phyloP scores from a whole-genome alignment of 2,888 invertebrate genomes.

The Calameuta idolon region DNA sequence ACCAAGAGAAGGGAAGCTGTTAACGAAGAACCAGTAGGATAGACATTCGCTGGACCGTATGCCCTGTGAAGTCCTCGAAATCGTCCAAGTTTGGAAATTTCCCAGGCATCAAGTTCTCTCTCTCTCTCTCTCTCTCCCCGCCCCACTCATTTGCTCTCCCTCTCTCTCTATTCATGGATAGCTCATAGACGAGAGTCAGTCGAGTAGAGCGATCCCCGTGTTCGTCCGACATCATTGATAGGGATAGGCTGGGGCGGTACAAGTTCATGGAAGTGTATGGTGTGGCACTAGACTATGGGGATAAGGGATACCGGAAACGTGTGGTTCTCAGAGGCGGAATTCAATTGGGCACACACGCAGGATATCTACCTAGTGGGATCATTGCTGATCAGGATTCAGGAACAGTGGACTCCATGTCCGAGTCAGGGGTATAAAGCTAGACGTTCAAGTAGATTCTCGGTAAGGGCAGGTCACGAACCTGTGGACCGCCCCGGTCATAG shows the following conservation, averaged over 20 bases:
- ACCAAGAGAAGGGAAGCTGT: neutral
- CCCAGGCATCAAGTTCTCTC: neutral
- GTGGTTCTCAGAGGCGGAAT: neutral
- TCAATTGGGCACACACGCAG: slow-evolving; percentile 8
- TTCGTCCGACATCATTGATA: neutral
- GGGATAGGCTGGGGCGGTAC: neutral
- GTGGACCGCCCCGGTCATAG: slow-evolving; percentile 48
- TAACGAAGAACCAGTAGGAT: neutral
- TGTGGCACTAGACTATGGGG: neutral
- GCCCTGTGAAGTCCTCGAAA: neutral
- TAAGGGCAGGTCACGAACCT: slow-evolving; percentile 52
- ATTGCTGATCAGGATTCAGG: neutral
- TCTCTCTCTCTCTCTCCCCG: neutral
- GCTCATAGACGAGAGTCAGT: neutral
- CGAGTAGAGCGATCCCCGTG: neutral
- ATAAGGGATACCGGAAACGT: neutral
- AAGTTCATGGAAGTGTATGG: neutral
- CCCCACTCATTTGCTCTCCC: too few species aligned
- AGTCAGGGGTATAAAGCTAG: slow-evolving; percentile 31
- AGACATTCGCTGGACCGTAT: neutral
- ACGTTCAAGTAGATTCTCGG: slow-evolving; percentile 14
- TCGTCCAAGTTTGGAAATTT: neutral
- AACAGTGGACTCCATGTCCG: slow-evolving; percentile 9
- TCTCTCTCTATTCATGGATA: neutral
- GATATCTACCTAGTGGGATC: slow-evolving; percentile 11